Evolutionary conservation across 1,140 invertebrate genomes (phyloP).

Genomic region (Tetramorium parvispinum): DNA sequence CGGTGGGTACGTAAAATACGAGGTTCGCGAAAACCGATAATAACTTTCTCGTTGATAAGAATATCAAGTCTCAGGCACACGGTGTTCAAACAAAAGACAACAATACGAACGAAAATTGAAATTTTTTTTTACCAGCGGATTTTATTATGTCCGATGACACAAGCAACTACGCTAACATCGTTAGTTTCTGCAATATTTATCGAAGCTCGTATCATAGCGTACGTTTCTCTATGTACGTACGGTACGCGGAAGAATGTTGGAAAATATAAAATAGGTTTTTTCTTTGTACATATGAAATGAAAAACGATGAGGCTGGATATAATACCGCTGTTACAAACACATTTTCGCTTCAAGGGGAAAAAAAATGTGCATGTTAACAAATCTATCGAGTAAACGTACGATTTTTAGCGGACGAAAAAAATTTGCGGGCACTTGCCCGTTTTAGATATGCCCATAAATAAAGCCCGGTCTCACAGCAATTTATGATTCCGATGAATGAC

Average conservation of each 20-base stretch:
- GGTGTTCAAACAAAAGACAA: neutral
- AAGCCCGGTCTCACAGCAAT: neutral
- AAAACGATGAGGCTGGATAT: neutral
- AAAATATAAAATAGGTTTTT: constrained; percentile 34
- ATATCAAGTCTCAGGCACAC: neutral
- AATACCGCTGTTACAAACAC: constrained; percentile 10
- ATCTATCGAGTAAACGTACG: neutral
- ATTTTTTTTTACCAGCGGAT: constrained; percentile 20
- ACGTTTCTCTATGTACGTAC: neutral
- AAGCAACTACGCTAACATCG: constrained; percentile 26
- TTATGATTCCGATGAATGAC: constrained; percentile 22
- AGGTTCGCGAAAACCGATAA: neutral
- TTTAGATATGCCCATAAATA: neutral
- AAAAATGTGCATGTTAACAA: neutral
- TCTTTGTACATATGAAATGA: neutral
- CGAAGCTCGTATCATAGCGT: neutral
- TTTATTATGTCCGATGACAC: constrained; percentile 4
- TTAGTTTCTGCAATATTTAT: constrained; percentile 45
- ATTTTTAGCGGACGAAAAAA: neutral
- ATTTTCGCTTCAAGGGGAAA: neutral
- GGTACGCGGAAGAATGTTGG: neutral
- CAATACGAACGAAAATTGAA: constrained; percentile 4
- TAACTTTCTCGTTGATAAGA: constrained; percentile 26
- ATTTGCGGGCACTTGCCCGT: neutral
- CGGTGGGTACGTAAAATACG: constrained; percentile 12